Conservation (phyloP, 2,113 vertebrate species). For the Neodon shergylaensis region DNA sequence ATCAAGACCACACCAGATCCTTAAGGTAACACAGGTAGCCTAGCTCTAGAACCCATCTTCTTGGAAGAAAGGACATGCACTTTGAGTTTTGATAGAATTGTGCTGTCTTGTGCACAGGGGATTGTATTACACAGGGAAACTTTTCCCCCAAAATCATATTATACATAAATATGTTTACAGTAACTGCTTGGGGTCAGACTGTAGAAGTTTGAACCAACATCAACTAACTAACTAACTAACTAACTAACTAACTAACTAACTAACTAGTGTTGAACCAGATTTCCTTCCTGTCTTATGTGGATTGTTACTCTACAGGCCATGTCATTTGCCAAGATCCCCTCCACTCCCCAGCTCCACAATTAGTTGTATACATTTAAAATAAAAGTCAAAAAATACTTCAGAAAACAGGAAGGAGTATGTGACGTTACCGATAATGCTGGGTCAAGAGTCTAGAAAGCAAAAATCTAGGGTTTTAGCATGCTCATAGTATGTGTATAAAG, state of each 20-base stretch:
- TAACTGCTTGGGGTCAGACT: not conserved
- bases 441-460: not conserved
- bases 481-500: not conserved
- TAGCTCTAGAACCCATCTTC: not conserved
- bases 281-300: not conserved
- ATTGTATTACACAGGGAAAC: not conserved
- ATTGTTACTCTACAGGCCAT: not conserved
- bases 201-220: not conserved
- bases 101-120: not conserved
- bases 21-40: not conserved
- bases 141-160: not conserved
- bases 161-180: not conserved
- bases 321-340: not conserved
- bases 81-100: not conserved
- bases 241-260: no score
- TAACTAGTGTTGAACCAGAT: not conserved
- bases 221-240: not conserved
- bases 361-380: not conserved
- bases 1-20: not conserved
- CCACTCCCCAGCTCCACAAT: not conserved
- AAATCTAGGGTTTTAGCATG: not conserved
- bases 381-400: not conserved
- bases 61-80: not conserved
- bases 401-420: not conserved
- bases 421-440: not conserved